phyloP scores from a whole-genome alignment of 2,797 vertebrate genomes.

The Catamblyrhynchus diadema region DNA sequence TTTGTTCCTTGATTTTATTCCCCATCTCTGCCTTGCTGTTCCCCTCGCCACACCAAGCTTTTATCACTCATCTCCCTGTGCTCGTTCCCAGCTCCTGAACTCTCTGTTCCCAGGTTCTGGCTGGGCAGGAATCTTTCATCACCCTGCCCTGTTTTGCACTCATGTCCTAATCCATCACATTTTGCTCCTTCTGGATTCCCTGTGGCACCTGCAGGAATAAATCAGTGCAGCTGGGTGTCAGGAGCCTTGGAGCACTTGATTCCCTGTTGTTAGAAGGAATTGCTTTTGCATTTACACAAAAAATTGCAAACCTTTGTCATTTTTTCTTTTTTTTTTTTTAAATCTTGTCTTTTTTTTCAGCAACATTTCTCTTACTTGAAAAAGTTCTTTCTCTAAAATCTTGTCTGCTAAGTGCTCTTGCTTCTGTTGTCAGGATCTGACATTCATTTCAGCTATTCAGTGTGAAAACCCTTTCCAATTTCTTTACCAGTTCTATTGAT shows the following conservation, averaged over 20 bases:
- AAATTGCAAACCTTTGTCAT: neutral
- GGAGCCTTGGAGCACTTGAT: neutral
- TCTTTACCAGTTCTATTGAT: conserved; percentile 30
- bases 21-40: neutral
- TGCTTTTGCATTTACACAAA: neutral
- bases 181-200: neutral
- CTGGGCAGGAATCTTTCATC: neutral
- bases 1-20: neutral
- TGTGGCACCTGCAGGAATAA: neutral
- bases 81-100: neutral
- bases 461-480: neutral
- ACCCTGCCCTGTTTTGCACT: neutral
- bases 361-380: neutral
- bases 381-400: neutral
- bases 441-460: neutral
- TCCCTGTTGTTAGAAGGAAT: neutral
- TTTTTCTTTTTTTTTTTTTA: neutral
- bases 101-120: neutral
- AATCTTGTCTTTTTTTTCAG: neutral
- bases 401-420: neutral
- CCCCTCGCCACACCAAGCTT: neutral
- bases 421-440: neutral
- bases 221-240: neutral
- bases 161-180: neutral
- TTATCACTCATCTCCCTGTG: neutral